Evolutionary conservation across 2,113 vertebrate species (phyloP).

Genomic region (Perca schrenkii): DNA sequence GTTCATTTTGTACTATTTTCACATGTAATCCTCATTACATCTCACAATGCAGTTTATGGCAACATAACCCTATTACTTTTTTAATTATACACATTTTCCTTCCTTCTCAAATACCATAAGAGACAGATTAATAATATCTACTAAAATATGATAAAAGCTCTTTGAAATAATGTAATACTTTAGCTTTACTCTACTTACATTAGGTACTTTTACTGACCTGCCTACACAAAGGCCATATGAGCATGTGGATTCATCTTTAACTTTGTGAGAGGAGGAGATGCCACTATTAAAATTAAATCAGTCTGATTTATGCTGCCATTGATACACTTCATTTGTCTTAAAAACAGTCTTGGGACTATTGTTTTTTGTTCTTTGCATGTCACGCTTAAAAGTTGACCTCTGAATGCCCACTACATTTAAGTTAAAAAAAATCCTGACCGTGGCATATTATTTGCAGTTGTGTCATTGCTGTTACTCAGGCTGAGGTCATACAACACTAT

Average conservation of each 20-base stretch:
- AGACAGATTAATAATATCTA: background rate
- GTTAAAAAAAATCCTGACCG: conserved; percentile 24
- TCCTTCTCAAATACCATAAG: background rate
- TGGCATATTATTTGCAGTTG: conserved; percentile 28
- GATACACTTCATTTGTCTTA: conserved; percentile 78
- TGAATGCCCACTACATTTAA: conserved; percentile 20
- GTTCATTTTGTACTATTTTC: background rate
- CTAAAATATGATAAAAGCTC: background rate
- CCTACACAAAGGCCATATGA: conserved; percentile 31
- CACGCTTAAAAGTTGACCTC: conserved; percentile 60
- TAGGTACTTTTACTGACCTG: conserved; percentile 26
- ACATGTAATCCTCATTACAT: background rate
- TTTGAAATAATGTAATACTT: conserved; percentile 1
- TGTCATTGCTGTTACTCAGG: conserved; percentile 35
- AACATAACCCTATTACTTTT: background rate
- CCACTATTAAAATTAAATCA: conserved; percentile 72
- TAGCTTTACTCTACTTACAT: background rate
- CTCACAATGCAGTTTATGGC: background rate
- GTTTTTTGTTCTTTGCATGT: conserved; percentile 68
- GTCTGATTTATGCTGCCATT: conserved; percentile 77
- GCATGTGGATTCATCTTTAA: conserved; percentile 68
- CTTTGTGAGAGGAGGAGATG: conserved; percentile 47
- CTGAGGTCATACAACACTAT: conserved; percentile 20
- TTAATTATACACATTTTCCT: background rate
- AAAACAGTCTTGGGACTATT: conserved; percentile 64